Conservation (phyloP, 2,888 invertebrate genomes). For the Proisotoma minuta region DNA sequence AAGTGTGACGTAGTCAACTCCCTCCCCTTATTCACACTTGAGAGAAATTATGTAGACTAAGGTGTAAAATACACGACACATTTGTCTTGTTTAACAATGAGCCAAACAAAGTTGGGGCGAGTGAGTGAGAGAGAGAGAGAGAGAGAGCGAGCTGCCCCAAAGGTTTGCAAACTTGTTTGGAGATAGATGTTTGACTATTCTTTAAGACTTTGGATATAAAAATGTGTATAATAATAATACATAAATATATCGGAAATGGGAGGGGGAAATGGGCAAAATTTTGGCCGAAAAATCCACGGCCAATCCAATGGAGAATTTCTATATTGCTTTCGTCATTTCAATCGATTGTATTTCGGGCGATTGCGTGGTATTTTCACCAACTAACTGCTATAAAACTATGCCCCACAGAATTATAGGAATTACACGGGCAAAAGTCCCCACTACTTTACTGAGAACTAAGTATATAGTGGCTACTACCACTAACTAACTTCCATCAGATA, state of each 20-base stretch:
- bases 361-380: slow-evolving; percentile 44
- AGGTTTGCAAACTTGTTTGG: no score
- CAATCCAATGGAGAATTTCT: slow-evolving; percentile 46
- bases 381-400: slow-evolving; percentile 10
- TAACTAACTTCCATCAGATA: neutral
- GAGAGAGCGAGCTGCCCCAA: no score
- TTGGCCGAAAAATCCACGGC: slow-evolving; percentile 44
- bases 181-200: no score
- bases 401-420: neutral
- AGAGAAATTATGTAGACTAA: no score
- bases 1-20: no score
- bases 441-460: neutral
- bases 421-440: slow-evolving; percentile 3
- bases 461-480: neutral
- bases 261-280: slow-evolving; percentile 44
- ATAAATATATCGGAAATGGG: slow-evolving; percentile 43
- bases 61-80: no score
- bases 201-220: slow-evolving; percentile 4
- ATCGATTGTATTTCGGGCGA: slow-evolving; percentile 48
- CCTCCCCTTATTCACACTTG: no score
- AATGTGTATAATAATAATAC: slow-evolving; percentile 29
- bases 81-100: no score
- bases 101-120: no score
- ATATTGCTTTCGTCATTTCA: slow-evolving; percentile 48
- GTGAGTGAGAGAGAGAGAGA: no score